Evolutionary conservation across 2,888 invertebrate genomes (phyloP), one percentile per base, ranked within the genome.

Genomic region (Tetranychus piercei): DNA sequence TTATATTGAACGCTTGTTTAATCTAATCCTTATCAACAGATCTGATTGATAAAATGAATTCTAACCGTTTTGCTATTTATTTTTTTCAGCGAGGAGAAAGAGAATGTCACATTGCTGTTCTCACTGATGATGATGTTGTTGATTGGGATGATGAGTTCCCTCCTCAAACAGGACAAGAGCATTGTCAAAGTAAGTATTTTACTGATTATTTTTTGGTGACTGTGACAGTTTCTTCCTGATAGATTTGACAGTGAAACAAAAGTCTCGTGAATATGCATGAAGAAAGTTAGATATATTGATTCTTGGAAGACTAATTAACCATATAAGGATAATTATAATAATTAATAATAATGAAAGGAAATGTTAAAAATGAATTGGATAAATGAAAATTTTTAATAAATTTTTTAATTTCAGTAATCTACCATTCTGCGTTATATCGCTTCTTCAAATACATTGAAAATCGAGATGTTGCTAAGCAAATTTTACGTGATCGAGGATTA

Each of bases 391-490:
- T 23, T 23, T 23, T 23, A 23, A 23, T 23, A 23, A 34, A 34
- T 23, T 23, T 34, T 34, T 34, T 34, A 34, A 34, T 83, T 84
- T n/a, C 82, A 90, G 90, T 95, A 76, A 92, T 97, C 72, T 89
- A 92, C 81, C 94, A 92, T 80, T 96, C 95, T 6, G 90, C 92
- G 69, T 89, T 97, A 87, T 94, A 96, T 82, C 87, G 96, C 78
- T 99, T 97, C 85, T 99, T 99, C 86, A 97, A 97, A 82, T 99
- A 99, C 83, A 96, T 99, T 77, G 99, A 99, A 83, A 99, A 99
- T 82, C 86, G 99, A 74, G 99, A 99, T 82, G 97, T 99, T 7
- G 99, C 99, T 8, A 99, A 99, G 81, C 79, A 79, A 82, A 97
- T 99, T 44, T 88, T 99, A 87, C 97, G 97, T 81, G 99, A 99